A percentile compares a stretch with the other conserved stretches of the same genome.
These are phyloP conservation scores for Acrobasis suavella DNA, from an alignment of 2,888 invertebrate species.

Conservation along the genomic window DNA sequence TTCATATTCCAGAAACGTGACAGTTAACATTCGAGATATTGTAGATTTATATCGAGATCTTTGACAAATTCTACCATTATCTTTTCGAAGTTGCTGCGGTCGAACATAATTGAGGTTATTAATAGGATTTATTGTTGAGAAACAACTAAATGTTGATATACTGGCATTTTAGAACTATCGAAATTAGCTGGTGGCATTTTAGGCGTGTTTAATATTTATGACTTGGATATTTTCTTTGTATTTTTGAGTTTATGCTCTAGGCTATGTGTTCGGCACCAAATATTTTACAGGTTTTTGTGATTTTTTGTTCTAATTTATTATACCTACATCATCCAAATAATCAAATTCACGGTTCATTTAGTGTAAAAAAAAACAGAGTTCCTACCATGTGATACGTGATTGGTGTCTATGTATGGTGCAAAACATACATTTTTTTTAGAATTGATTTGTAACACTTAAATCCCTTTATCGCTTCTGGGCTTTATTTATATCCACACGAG, in stretches of 20 bases:
- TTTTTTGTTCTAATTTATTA: no score
- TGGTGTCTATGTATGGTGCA: no score
- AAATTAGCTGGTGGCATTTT: conserved; percentile 7
- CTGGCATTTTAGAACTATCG: background rate
- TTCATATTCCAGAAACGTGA: conserved; percentile 55
- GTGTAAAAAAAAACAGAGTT: no score
- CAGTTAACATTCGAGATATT: conserved; percentile 56
- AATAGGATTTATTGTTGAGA: conserved; percentile 9
- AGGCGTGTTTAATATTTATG: conserved; percentile 13
- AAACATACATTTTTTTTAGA: no score
- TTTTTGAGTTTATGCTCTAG: background rate
- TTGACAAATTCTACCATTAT: conserved; percentile 49
- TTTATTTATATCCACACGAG: background rate
- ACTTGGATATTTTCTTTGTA: background rate
- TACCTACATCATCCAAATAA: no score
- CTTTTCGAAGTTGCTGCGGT: conserved; percentile 42
- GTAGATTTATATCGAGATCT: conserved; percentile 54
- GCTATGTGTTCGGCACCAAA: background rate
- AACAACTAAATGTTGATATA: conserved; percentile 13
- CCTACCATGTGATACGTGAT: no score
- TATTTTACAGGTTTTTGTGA: background rate
- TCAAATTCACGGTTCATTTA: no score
- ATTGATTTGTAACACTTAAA: no score
- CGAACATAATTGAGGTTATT: conserved; percentile 23
- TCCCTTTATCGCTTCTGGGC: no score